Base-by-base conservation (phyloP, 2,797 vertebrate genomes). In the Sparus aurata region DNA sequence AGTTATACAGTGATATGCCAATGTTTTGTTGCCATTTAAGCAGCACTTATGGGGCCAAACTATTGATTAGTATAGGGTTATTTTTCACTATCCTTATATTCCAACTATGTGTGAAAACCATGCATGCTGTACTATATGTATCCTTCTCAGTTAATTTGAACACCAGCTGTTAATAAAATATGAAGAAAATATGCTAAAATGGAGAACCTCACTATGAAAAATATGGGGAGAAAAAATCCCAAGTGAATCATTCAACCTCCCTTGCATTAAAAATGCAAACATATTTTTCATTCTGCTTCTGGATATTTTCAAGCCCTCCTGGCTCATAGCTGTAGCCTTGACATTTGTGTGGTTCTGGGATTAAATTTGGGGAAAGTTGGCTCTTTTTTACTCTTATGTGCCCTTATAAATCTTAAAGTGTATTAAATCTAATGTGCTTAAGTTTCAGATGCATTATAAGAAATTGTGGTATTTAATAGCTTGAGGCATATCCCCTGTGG, bases 321-420 rank as follows among this genome's bases (percentile, higher is more conserved):
- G 20, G 70, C 79, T 79, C 65, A 60, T 72, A 77, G 77, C 58
- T 77, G 55, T 63, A 65, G 67, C 82, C 73, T 81, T 54, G 83
- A 82, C 86, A 82, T 89, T 89, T 85, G 66, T 82, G 69, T 73
- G 68, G 78, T 76, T 86, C 60, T 69, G 69, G 82, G 83, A 92
- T 93, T 77, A 77, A 60, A 89, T 86, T 81, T 73, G 47, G 63
- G 75, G 47, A 89, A 84, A 91, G 82, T 77, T 91, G 80, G 70
- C 79, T 85, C n/a, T n/a, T n/a, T n/a, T 90, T 90, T 75, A 85
- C 79, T 83, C 79, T 62, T 23, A 73, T 2, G 4, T 65, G 47
- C 64, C 64, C 54, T 69, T 73, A 83, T 85, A 84, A 90, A 88
- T 89, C 83, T 78, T 78, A 43, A 80, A 82, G 75, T 70, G 69